phyloP scores from a whole-genome alignment of 64 coral and sea anemone genomes.

The Dendrophyllia cribrosa region DNA sequence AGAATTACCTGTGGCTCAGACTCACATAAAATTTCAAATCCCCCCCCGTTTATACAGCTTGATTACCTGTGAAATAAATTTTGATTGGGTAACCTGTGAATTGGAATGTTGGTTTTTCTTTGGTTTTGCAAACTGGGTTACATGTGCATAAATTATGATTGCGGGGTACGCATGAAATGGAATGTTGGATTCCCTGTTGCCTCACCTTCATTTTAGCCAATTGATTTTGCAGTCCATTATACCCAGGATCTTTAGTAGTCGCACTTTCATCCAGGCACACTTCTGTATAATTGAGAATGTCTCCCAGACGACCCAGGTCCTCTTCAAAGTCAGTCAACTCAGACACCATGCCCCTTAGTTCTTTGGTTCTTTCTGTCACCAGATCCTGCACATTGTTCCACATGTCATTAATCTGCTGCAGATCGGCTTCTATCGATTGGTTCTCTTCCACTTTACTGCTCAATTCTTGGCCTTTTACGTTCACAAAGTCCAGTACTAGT shows the following conservation, averaged over 20 bases:
- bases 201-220: constrained; percentile 88
- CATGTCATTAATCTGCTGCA: constrained; percentile 82
- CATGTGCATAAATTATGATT: too few relatives aligned
- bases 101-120: too few relatives aligned
- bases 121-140: too few relatives aligned
- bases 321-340: constrained; percentile 86
- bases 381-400: constrained; percentile 74
- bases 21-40: too few relatives aligned
- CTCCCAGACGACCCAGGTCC: constrained; percentile 66
- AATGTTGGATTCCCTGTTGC: neutral
- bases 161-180: neutral
- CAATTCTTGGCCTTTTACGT: constrained; percentile 93
- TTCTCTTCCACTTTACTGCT: constrained; percentile 76
- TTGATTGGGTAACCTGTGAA: too few relatives aligned
- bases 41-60: too few relatives aligned
- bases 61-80: too few relatives aligned
- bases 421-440: constrained; percentile 75
- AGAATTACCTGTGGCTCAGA: too few relatives aligned
- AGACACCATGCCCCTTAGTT: constrained; percentile 57
- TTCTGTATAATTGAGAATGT: constrained; percentile 89
- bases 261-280: constrained; percentile 86
- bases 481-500: constrained; percentile 88
- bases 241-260: constrained; percentile 58
- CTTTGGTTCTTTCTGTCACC: constrained; percentile 55
- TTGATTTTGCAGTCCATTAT: constrained; percentile 93